Base-by-base conservation (phyloP, 2,888 invertebrate genomes). In the Xanthorhoe designata region DNA sequence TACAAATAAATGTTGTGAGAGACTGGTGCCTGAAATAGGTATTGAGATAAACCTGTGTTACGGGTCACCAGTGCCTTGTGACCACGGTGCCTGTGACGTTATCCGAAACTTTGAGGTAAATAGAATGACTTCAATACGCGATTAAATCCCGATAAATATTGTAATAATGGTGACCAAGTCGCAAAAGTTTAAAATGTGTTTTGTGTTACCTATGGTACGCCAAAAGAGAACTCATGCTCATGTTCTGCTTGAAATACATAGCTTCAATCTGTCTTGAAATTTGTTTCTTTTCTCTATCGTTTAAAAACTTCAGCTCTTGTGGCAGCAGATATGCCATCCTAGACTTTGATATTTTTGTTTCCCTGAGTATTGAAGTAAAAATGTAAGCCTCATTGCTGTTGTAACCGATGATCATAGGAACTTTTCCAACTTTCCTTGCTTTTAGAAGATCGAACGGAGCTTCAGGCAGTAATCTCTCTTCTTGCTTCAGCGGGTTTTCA, bases 371-470 rank as follows among this genome's bases (percentile, higher is more conserved):
- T 6, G 84, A 84, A 0, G 83, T 75, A 64, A 93, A 92, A 45
- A 92, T 80, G 69, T 91, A 92, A 1, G 85, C 92, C 72, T 93
- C 93, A 53, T 92, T 79, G 57, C 75, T 86, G 56, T 89, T 92
- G 61, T 83, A 91, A 6, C 93, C 93, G 13, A 90, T 85, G 5
- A 93, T 86, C 70, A 89, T 75, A 0, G 93, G 93, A 32, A 91
- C 86, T 15, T 74, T 66, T 9, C 72, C 68, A 1, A 76, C 68
- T 49, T 76, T 81, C 24, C 82, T 81, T 35, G 74, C 78, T 4
- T 79, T 76, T 19, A 92, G 59, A 24, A 85, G 59, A 19, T 85
- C 78, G 19, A 83, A 77, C 0, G 93, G 92, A 1, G 87, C 77
- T 65, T 83, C 84, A n/a, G 77, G 74, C 32, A 93, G 64, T 8